Evolutionary conservation across 2,888 invertebrate species (phyloP).

Genomic region (Sinhomidia bicolor): DNA sequence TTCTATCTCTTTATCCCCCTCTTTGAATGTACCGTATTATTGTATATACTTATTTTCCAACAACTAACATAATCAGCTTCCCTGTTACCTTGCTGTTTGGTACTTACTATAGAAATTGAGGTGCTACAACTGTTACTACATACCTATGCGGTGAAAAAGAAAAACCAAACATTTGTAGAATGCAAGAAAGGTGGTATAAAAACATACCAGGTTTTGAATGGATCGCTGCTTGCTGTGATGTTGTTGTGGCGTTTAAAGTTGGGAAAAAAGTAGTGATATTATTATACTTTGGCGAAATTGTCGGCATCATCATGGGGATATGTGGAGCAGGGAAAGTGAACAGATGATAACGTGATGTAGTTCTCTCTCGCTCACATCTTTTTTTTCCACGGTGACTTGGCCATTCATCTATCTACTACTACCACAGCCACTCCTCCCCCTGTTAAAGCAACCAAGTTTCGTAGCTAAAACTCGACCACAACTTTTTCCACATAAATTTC

Average conservation of each 20-base stretch:
- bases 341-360: constrained; percentile 4
- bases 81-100: too few relatives aligned
- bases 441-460: background rate
- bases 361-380: background rate
- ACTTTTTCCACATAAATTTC: constrained; percentile 35
- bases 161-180: too few relatives aligned
- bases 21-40: background rate
- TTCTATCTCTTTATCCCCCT: too few relatives aligned
- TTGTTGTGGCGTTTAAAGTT: background rate
- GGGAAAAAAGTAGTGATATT: background rate
- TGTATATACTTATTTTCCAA: too few relatives aligned
- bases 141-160: too few relatives aligned
- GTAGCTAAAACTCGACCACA: background rate
- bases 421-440: background rate
- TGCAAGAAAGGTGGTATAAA: too few relatives aligned
- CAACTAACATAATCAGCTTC: too few relatives aligned
- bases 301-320: background rate
- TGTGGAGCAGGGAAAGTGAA: background rate
- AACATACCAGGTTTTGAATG: constrained; percentile 5
- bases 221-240: too few relatives aligned
- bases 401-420: background rate
- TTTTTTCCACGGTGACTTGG: background rate
- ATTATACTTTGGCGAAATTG: background rate
- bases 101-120: background rate
- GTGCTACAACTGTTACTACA: too few relatives aligned